phyloP scores from a whole-genome alignment of 92 coral and sea anemone species.

The Bergia puertoricense region DNA sequence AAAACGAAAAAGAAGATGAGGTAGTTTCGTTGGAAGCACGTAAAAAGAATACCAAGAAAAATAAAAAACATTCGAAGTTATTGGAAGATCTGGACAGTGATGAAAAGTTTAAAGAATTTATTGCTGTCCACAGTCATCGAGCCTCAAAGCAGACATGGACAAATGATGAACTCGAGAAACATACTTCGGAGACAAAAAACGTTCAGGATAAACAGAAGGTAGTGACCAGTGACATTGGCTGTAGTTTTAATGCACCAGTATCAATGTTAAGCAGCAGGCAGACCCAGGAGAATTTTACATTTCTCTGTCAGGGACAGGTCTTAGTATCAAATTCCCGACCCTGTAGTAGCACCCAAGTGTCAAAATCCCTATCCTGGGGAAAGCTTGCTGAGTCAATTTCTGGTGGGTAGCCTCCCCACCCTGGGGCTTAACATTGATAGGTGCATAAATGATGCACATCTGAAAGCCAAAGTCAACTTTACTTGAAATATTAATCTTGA shows the following conservation, averaged over 20 bases:
- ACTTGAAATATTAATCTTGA: too few species aligned
- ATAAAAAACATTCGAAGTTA: slow-evolving; percentile 51
- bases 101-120: slow-evolving; percentile 83
- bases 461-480: too few species aligned
- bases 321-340: too few species aligned
- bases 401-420: too few species aligned
- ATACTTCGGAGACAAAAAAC: neutral
- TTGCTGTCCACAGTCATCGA: slow-evolving; percentile 75
- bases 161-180: slow-evolving; percentile 56
- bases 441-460: too few species aligned
- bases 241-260: neutral
- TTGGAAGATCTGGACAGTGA: slow-evolving; percentile 72
- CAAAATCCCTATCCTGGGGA: too few species aligned
- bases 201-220: neutral
- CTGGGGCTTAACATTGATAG: too few species aligned
- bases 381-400: too few species aligned
- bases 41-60: slow-evolving; percentile 42
- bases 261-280: too few species aligned
- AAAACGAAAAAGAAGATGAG: slow-evolving; percentile 33
- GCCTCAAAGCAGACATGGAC: slow-evolving; percentile 68
- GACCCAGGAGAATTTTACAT: too few species aligned
- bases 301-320: too few species aligned
- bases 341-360: too few species aligned
- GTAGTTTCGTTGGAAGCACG: slow-evolving; percentile 11
- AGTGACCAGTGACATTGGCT: neutral